These are phyloP conservation scores for Saturnia japonica DNA, from an alignment of 2,888 invertebrate genomes.

Conservation along the genomic window DNA sequence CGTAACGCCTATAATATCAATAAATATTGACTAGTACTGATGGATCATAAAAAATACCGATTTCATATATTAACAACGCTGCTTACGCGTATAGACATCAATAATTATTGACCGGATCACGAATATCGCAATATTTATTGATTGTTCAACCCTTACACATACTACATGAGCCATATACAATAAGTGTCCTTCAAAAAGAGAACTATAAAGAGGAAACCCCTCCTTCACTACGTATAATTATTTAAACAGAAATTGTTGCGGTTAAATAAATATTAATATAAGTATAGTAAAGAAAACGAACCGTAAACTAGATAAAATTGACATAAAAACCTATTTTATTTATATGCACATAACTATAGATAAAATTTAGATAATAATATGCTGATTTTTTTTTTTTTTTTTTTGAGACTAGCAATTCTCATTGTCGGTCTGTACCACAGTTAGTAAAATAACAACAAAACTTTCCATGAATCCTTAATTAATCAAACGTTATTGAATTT, in stretches of 20 bases:
- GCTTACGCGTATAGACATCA: too few species aligned
- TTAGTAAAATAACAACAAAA: constrained; percentile 37
- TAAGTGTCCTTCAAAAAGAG: neutral
- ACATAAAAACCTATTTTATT: constrained; percentile 12
- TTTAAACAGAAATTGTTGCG: neutral
- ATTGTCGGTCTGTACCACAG: constrained; percentile 53
- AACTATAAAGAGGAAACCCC: neutral
- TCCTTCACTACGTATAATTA: neutral
- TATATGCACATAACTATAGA: constrained; percentile 3
- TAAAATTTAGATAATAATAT: constrained; percentile 3
- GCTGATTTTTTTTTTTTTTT: neutral
- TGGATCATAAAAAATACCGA: too few species aligned
- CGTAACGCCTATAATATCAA: too few species aligned
- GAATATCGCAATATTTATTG: too few species aligned
- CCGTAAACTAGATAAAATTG: constrained; percentile 7
- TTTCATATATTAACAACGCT: too few species aligned
- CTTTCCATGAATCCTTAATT: constrained; percentile 8
- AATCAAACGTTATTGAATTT: constrained; percentile 14
- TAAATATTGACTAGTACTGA: too few species aligned
- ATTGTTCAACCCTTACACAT: constrained; percentile 6
- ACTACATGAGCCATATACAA: neutral
- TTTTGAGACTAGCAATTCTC: constrained; percentile 77
- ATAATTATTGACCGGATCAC: too few species aligned
- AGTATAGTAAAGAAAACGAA: constrained; percentile 7
- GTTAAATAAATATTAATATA: constrained; percentile 8